Conservation (phyloP, 2,888 invertebrate genomes). For the Chydorus sphaericus region DNA sequence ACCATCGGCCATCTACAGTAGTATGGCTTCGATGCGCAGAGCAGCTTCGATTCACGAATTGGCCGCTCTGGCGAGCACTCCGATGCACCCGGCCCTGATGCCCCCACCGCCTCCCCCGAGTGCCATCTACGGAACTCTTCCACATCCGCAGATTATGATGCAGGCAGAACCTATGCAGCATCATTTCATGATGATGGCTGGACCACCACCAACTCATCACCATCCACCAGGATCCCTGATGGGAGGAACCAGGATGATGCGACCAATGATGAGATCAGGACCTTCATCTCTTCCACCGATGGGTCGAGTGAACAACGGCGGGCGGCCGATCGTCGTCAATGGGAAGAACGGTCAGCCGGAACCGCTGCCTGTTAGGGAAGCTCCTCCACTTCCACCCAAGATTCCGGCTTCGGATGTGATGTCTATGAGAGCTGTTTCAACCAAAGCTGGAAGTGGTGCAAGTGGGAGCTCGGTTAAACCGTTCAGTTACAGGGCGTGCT, state of each 20-base stretch:
- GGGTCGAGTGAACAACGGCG: slow-evolving; percentile 17
- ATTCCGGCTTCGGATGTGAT: slow-evolving; percentile 9
- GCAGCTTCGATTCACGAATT: slow-evolving; percentile 13
- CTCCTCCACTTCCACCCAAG: slow-evolving; percentile 18
- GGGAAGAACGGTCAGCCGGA: slow-evolving; percentile 18
- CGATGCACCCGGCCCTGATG: slow-evolving; percentile 8
- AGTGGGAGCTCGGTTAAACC: not conserved
- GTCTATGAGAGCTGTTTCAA: not conserved
- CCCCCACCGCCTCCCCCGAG: slow-evolving; percentile 5
- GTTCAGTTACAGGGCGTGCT: slow-evolving; percentile 18
- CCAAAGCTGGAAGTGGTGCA: too few species aligned
- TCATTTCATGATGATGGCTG: not conserved
- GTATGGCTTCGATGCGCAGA: slow-evolving; percentile 11
- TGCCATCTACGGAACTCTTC: slow-evolving; percentile 12
- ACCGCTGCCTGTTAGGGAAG: slow-evolving; percentile 20
- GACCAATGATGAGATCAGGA: not conserved
- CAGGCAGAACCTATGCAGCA: not conserved
- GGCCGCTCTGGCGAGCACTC: slow-evolving; percentile 9
- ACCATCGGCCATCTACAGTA: slow-evolving; percentile 4
- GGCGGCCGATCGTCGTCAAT: slow-evolving; percentile 18
- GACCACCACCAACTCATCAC: not conserved
- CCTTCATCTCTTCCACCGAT: slow-evolving; percentile 16
- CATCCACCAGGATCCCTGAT: not conserved
- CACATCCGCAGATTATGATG: slow-evolving; percentile 11
- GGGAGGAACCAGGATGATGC: not conserved